Conservation (phyloP, 2,797 vertebrate genomes). For the Tragopan temminckii region DNA sequence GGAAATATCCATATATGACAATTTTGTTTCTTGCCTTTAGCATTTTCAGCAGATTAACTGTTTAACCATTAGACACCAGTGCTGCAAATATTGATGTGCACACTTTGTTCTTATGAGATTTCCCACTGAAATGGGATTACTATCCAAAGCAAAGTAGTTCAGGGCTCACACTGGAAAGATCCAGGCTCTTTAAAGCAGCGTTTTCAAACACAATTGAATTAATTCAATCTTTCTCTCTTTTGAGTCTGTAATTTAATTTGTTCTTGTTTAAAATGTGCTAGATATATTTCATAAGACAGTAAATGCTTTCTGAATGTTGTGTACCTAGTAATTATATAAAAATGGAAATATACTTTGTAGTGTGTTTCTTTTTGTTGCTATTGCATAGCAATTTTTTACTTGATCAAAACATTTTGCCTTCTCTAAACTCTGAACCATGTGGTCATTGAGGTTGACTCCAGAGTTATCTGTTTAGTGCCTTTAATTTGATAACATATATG, state of each 20-base stretch:
- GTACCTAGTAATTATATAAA: neutral
- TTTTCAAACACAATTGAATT: neutral
- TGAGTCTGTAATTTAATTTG: neutral
- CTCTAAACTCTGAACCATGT: neutral
- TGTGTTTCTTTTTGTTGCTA: neutral
- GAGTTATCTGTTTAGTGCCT: neutral
- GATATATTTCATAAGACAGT: neutral
- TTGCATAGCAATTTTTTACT: neutral
- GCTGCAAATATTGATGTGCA: neutral
- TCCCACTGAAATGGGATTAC: neutral
- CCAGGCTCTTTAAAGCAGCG: neutral
- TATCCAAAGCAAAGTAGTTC: neutral
- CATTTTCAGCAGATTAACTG: neutral
- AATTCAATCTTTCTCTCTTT: neutral
- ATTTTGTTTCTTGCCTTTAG: neutral
- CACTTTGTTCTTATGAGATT: neutral
- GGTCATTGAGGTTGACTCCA: neutral
- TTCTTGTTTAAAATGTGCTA: neutral
- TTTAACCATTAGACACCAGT: neutral
- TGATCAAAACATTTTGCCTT: neutral
- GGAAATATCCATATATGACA: constrained; percentile 7
- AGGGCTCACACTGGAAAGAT: neutral
- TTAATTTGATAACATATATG: neutral
- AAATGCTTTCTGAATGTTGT: neutral
- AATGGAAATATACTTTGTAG: neutral